Base-by-base conservation (phyloP, 2,113 vertebrate species). In the Strix aluco region DNA sequence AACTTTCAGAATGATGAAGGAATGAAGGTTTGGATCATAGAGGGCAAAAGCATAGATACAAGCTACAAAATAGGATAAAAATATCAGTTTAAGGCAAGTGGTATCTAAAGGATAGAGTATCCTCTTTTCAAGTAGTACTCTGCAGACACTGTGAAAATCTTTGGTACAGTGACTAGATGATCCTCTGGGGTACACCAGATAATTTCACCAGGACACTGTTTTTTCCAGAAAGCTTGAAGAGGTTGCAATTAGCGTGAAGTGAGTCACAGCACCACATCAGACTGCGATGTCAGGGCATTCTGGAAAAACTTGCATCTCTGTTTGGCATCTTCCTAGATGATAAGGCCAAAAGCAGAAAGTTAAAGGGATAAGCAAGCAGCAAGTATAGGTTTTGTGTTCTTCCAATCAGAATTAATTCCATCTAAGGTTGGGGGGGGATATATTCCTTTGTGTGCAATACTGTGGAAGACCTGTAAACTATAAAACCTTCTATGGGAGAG, bases 351-450 rank as follows among this genome's bases (percentile, higher is more conserved):
- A 83, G 23, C 65, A 92, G 81, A 72, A 78, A 58, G 11, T 38
- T 38, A 30, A 23, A 70, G 7, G 1, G 12, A 63, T 55, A 66
- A 77, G 22, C 13, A 73, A 40, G 13, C 29, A 81, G 22, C 13
- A 51, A 30, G 10, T 47, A 16, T 26, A 87, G 9, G 13, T 36
- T 34, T 59, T 88, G 22, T 18, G 12, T 63, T 92, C 30, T 90
- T 92, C 34, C 38, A 54, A 4, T 57, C 72, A 75, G 19, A 80
- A 36, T 65, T 49, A 75, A 22, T 81, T 84, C 11, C 88, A 2
- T 49, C 67, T 77, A 63, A 65, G 32, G 2, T 5, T 8, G 40
- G 15, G 9, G 9, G 0, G 40, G 40, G 40, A 14, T 42, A 7
- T 87, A 65, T n/a, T 86, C 1, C 30, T 75, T 72, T 75, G 32